Evolutionary conservation across 2,113 vertebrate species (phyloP), one percentile per base, ranked within the genome.

Genomic region (Hyaena hyaena): DNA sequence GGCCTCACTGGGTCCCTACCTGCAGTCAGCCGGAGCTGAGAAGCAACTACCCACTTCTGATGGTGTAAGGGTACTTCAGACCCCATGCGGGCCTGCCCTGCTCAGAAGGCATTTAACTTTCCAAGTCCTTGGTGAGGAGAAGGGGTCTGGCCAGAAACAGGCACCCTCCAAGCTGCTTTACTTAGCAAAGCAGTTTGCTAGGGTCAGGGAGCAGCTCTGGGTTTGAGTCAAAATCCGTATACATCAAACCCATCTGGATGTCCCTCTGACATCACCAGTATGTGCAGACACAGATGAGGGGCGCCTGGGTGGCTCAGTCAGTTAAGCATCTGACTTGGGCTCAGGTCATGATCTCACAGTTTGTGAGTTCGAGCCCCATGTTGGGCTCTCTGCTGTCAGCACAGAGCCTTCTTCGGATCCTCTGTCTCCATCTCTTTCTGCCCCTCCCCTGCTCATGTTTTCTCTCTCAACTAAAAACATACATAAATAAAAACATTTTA

Each of bases 141-240:
- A 90, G 76, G 26, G 33, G 35, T 23, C 1, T 0, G 55, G 39
- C 89, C 55, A 7, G n/a, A 65, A 84, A 39, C 0, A 45, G 24
- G 19, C 35, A 28, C 8, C 26, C 48, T 53, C 14, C 61, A 0
- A 0, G 0, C 19, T 58, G 21, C 33, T 39, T 74, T 1, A 10
- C 28, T 24, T 33, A 45, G 86, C 73, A 11, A 45, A 69, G n/a
- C 12, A 53, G 6, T 92, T 21, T 45, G 87, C 74, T 21, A 5
- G 23, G 61, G 61, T 35, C 33, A 19, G 80, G 24, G 14, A 43
- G 28, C n/a, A 76, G 83, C 66, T 68, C 28, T 2, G 26, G 33
- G n/a, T 76, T 69, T 91, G 9, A 33, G n/a, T 26, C 79, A 68
- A 90, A 48, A 31, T 39, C 88, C 0, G 0, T 14, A 0, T 14